phyloP scores from a whole-genome alignment of 2,797 vertebrate species.

The Petrocephalus schoutedeni region DNA sequence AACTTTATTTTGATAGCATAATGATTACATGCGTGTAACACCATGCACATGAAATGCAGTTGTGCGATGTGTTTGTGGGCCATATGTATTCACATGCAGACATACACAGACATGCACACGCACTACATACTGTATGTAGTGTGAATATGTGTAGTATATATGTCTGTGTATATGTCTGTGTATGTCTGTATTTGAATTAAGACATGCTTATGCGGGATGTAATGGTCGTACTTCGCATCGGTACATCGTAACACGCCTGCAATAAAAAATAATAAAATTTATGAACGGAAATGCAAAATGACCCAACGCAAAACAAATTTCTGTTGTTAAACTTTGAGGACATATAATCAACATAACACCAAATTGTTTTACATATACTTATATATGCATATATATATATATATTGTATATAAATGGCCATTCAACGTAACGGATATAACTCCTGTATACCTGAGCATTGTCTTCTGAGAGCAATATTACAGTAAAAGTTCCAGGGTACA shows the following conservation, averaged over 20 bases:
- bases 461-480: background rate
- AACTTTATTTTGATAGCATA: background rate
- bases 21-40: background rate
- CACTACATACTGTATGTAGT: background rate
- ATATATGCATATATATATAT: no score
- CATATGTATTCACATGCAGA: background rate
- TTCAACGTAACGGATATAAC: background rate
- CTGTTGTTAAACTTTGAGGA: background rate
- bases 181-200: background rate
- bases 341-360: background rate
- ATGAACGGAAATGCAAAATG: background rate
- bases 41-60: background rate
- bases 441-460: background rate
- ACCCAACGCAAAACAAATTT: background rate
- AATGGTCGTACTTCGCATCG: background rate
- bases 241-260: background rate
- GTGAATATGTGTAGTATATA: background rate
- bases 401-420: background rate
- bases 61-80: background rate
- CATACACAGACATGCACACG: no score
- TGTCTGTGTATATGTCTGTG: background rate
- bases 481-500: background rate
- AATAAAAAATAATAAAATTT: background rate
- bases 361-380: background rate
- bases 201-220: background rate